Evolutionary conservation across 2,113 vertebrate species (phyloP).

Genomic region (Salvelinus fontinalis): DNA sequence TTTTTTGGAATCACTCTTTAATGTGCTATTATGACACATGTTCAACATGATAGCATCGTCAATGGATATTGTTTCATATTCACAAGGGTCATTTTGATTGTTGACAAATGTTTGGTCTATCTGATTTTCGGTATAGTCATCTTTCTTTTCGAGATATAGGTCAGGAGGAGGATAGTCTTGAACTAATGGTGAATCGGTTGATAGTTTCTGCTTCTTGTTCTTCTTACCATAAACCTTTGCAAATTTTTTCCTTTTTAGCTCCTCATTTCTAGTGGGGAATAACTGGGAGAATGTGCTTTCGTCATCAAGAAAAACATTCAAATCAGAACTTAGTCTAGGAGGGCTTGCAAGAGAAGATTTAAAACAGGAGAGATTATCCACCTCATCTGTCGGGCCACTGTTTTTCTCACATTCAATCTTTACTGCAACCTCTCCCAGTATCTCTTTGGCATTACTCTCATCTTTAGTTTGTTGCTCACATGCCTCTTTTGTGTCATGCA

Average conservation of each 20-base stretch:
- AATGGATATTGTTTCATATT: constrained; percentile 80
- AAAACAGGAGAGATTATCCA: constrained; percentile 46
- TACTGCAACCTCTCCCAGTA: constrained; percentile 52
- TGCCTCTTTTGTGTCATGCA: constrained; percentile 37
- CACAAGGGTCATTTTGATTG: constrained; percentile 71
- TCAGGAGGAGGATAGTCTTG: constrained; percentile 48
- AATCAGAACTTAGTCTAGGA: constrained; percentile 54
- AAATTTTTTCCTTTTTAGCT: constrained; percentile 82
- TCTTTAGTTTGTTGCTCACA: constrained; percentile 50
- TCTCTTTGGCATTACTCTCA: constrained; percentile 54
- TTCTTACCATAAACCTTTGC: constrained; percentile 87
- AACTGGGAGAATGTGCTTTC: constrained; percentile 86
- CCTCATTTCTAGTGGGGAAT: constrained; percentile 82
- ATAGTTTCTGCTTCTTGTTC: constrained; percentile 77
- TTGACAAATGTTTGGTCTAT: constrained; percentile 69
- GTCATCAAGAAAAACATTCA: constrained; percentile 80
- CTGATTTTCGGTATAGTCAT: constrained; percentile 67
- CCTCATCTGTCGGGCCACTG: constrained; percentile 44
- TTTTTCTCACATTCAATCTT: constrained; percentile 71
- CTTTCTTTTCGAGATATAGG: constrained; percentile 54
- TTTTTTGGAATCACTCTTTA: constrained; percentile 54
- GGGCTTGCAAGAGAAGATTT: constrained; percentile 41
- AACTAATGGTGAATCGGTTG: constrained; percentile 5
- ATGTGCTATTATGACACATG: constrained; percentile 78
- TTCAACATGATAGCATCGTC: constrained; percentile 83